Base-by-base conservation (phyloP, 2,888 invertebrate species). In the Leptura quadrifasciata region DNA sequence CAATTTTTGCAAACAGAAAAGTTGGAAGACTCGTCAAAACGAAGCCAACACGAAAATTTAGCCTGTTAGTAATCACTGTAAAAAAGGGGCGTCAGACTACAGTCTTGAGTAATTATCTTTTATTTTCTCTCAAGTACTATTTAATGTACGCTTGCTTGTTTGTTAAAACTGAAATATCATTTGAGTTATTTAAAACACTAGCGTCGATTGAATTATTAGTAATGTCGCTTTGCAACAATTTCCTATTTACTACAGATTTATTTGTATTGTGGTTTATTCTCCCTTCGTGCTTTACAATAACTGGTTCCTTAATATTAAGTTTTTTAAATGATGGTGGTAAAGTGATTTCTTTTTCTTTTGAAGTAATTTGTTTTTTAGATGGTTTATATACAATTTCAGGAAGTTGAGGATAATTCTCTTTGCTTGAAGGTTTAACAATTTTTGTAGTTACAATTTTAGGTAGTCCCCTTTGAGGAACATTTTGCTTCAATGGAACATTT, bases 401-500 rank as follows among this genome's bases (percentile, higher is more conserved):
- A 18, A 71, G 52, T 9, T 61, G 52, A 1, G 17, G 5, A 3
- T 27, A 52, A 21, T 71, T 61, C 20, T 71, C 71, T 21, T 71
- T 71, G 9, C 47, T 69, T 8, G 69, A 17, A 8, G 18, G 2
- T 17, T 60, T 61, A 1, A 12, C 18, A 52, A n/a, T 71, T 52
- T 47, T 71, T 5, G 57, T 10, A 12, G 24, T 52, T 27, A 21
- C 52, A 3, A 61, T 52, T 10, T 39, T 20, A 12, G 47, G 27
- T 4, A 71, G 10, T 10, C 52, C 52, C 52, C 18, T 71, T 4
- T 60, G 52, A 15, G 71, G 71, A n/a, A 76, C 58, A 17, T 76
- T 77, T 47, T 76, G 64, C 68, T 72, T 74, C 24, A 77, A 27
- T 3, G 76, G 35, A 1, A 76, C 27, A 15, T 61, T 65, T 8